Evolutionary conservation across 2,888 invertebrate species (phyloP), one percentile per base, ranked within the genome.

Genomic region (Slavum lentiscoides): DNA sequence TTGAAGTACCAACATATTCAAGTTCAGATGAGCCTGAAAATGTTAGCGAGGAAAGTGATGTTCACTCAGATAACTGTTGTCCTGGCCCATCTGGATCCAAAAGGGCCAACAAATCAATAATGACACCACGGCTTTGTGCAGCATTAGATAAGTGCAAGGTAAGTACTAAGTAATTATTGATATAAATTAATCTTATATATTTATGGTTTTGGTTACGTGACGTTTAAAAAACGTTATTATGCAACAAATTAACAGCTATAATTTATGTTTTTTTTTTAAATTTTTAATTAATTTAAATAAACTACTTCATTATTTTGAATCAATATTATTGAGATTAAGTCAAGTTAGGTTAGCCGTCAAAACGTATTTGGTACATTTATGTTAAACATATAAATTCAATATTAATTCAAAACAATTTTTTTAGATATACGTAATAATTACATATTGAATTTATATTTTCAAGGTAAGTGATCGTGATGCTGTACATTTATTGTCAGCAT

Each of bases 401-500:
- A 62, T 62, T 62, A 30, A 15, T 30, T 62, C 37, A 30, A 13
- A 30, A 62, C 62, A 30, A 62, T 62, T 30, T 62, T 30, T 62
- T 19, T 62, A 30, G 30, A 30, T 62, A 62, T 17, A 62, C 30
- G 62, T 30, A 62, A 30, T 64, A 19, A 37, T 17, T 64, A 37
- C 19, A 37, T 4, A 39, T n/a, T 66, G 17, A 39, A 39, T 39
- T 39, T 39, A 66, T 66, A 66, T 66, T 67, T 67, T 61, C 30
- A 69, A 69, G 68, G 69, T 77, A 19, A 69, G 76, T 58, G 53
- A 68, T 58, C 53, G 58, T 2, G 76, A 76, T 37, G 59, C 39
- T 39, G 76, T 76, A 53, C 68, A 76, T 66, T 37, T 76, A 55
- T 55, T 76, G n/a, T 30, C 67, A 37, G 76, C 76, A 55, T 64